Base-by-base conservation (phyloP, 2,113 vertebrate species). In the Benitochromis conjunctus region DNA sequence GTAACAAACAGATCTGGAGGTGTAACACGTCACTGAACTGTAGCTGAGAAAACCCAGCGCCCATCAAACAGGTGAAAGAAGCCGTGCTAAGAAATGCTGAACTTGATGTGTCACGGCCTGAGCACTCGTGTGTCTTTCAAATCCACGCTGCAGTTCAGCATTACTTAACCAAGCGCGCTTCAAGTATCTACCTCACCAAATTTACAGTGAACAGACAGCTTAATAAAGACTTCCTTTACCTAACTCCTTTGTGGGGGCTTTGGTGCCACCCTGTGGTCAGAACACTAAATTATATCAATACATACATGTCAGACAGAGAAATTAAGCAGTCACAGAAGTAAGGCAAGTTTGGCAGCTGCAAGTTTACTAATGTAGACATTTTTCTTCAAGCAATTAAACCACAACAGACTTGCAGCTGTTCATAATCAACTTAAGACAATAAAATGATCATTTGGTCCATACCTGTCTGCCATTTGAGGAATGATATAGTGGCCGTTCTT, bases 401-500 rank as follows among this genome's bases (percentile, higher is more conserved):
- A 80, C 38, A 81, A 31, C 62, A 19, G 26, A 26, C 85, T 83
- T 13, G n/a, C 48, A 84, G 38, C 83, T 8, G 6, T 5, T 19
- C 5, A 81, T 16, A 36, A 43, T 62, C 21, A 41, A 1, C 43
- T 56, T 48, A 36, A 64, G 1, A 76, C 29, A 87, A 38, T 66
- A 55, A 57, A 81, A 26, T 21, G 38, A 79, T 36, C 2, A 78
- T n/a, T 69, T 8, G 64, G 58, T 83, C 51, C 97, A 96, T 95
- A 99, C 99, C 99, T 99, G 96, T 99, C 99, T 13, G 99, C 99
- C 99, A 99, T 99, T 93, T 99, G 99, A 11, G 99, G 99, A 94
- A 99, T 99, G 95, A 99, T 99, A 94, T 99, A 99, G 97, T 99
- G 99, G 58, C 98, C 98, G 12, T 99, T 99, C 96, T 99, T 99